A percentile compares a stretch with the other conserved stretches of the same genome.
Conservation (phyloP, 2,113 vertebrate genomes). For the Oreochromis tanganicae region DNA sequence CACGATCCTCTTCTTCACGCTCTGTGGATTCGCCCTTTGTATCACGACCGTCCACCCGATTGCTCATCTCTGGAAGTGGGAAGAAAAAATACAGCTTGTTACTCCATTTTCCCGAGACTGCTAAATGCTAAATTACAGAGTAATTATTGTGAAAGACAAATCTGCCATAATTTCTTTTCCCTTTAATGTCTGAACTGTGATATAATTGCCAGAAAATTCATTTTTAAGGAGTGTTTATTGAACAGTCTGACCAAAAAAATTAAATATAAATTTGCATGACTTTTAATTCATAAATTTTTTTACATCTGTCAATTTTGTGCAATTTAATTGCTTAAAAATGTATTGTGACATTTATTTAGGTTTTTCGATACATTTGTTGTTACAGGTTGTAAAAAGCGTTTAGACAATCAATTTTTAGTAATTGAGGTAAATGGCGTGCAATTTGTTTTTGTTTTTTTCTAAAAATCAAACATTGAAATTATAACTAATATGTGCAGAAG, state of each 20-base stretch:
- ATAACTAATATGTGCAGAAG: neutral
- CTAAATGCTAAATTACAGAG: neutral
- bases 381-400: neutral
- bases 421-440: neutral
- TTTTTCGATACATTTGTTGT: neutral
- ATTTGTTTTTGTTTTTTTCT: neutral
- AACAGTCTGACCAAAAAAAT: neutral
- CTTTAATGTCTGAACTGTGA: neutral
- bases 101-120: neutral
- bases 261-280: neutral
- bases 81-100: neutral
- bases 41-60: conserved; percentile 34
- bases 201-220: neutral
- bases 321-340: neutral
- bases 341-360: neutral
- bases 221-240: neutral
- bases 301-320: neutral
- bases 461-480: neutral
- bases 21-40: conserved; percentile 40
- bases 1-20: conserved; percentile 47
- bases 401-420: neutral
- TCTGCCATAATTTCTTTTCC: neutral
- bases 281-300: neutral
- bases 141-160: neutral
- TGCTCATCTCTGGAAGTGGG: conserved; percentile 42